These are phyloP conservation scores for Conus ventricosus DNA, from an alignment of 1,140 invertebrate species.

Conservation along the genomic window DNA sequence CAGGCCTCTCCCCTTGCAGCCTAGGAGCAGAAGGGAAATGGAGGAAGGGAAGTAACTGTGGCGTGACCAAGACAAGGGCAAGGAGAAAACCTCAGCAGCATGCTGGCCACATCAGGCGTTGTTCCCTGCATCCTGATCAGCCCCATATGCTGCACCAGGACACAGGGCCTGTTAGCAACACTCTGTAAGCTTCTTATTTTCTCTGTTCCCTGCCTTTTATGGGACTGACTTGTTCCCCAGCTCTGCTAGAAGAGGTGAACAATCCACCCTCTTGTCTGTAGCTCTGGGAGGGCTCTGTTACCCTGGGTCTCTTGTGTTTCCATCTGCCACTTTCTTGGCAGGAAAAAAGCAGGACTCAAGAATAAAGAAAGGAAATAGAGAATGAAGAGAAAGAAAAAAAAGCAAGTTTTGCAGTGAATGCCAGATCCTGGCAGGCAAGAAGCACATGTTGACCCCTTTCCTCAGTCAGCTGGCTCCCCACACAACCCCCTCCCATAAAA, in stretches of 20 bases:
- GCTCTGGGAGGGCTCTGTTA: slow-evolving; percentile 35
- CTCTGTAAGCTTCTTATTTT: neutral
- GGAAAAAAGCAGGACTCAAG: slow-evolving; percentile 43
- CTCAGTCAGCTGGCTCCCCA: slow-evolving; percentile 45
- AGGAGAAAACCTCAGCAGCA: neutral
- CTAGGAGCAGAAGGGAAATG: neutral
- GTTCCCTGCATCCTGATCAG: slow-evolving; percentile 7
- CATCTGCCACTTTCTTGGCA: slow-evolving; percentile 47
- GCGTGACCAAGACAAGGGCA: slow-evolving; percentile 9
- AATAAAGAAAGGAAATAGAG: slow-evolving; percentile 43
- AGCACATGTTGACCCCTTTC: slow-evolving; percentile 41
- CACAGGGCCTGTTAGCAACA: neutral
- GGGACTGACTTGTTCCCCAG: neutral
- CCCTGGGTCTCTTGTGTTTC: slow-evolving; percentile 43
- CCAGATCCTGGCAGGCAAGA: slow-evolving; percentile 8
- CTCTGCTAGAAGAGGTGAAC: slow-evolving; percentile 20
- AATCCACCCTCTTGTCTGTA: slow-evolving; percentile 30
- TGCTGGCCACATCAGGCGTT: neutral
- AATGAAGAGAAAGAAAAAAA: slow-evolving; percentile 19
- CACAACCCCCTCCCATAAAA: slow-evolving; percentile 45
- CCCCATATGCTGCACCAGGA: neutral
- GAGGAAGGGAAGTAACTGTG: slow-evolving; percentile 17
- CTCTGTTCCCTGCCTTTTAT: neutral
- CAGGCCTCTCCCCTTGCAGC: neutral
- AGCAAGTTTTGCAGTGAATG: slow-evolving; percentile 34